Evolutionary conservation across 2,888 invertebrate species (phyloP).

Genomic region (Hypolimnas misippus): DNA sequence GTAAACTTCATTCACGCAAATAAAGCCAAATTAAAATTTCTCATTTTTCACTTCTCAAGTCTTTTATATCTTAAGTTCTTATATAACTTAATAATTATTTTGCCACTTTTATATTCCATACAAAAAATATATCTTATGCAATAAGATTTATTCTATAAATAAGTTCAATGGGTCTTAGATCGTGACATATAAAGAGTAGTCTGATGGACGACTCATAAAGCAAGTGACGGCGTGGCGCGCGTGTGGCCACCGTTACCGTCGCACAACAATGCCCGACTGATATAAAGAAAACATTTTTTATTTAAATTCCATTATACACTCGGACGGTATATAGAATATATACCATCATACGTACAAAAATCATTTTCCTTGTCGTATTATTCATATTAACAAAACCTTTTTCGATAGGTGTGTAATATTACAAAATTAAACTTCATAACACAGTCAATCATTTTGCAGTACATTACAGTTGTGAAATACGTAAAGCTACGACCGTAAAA

Average conservation of each 20-base stretch:
- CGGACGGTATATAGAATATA: conserved; percentile 55
- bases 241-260: conserved; percentile 80
- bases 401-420: conserved; percentile 5
- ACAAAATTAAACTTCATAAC: not conserved
- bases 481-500: conserved; percentile 15
- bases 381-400: conserved; percentile 29
- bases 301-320: conserved; percentile 77
- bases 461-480: conserved; percentile 14
- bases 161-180: conserved; percentile 41
- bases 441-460: not conserved
- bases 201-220: conserved; percentile 61
- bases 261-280: conserved; percentile 78
- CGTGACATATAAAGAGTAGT: conserved; percentile 59
- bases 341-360: conserved; percentile 19
- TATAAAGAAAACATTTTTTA: conserved; percentile 84
- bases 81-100: no score
- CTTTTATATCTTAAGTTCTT: no score
- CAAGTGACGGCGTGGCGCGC: conserved; percentile 62
- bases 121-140: no score
- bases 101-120: no score
- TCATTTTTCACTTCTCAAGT: no score
- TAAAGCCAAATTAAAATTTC: no score
- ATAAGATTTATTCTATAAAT: no score
- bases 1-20: no score
- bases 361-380: conserved; percentile 18